Percentiles rank a stretch among this genome's conserved stretches.
Evolutionary conservation across 1,140 invertebrate genomes (phyloP).

Genomic region (Danaus melanippus): DNA sequence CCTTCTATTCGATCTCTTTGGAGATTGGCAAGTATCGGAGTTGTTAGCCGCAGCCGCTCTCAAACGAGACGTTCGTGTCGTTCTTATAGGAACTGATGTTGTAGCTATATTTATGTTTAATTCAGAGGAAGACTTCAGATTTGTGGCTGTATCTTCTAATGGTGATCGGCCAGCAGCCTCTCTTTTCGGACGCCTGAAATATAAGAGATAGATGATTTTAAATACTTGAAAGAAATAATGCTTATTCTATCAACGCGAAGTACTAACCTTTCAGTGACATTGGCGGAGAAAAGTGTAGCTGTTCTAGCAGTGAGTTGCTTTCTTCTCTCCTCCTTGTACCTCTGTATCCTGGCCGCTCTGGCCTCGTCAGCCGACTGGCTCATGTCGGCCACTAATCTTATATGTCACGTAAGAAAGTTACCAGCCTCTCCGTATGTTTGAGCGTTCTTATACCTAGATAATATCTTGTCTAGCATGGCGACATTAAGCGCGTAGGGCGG

Average conservation of each 20-base stretch:
- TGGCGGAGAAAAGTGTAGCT: conserved; percentile 56
- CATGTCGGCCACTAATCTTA: conserved; percentile 38
- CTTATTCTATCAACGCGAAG: conserved; percentile 1
- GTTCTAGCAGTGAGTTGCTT: conserved; percentile 73
- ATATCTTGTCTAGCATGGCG: conserved; percentile 58
- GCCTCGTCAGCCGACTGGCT: conserved; percentile 59
- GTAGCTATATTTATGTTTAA: conserved; percentile 64
- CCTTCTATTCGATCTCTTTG: conserved; percentile 52
- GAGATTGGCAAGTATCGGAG: conserved; percentile 39
- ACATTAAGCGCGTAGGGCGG: conserved; percentile 60
- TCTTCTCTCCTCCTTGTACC: conserved; percentile 78
- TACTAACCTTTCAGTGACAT: conserved; percentile 58
- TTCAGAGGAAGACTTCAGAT: conserved; percentile 63
- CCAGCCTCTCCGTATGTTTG: conserved; percentile 28
- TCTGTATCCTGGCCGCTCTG: conserved; percentile 75
- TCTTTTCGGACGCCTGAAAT: conserved; percentile 59
- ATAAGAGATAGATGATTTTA: not conserved
- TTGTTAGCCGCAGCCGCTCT: conserved; percentile 74
- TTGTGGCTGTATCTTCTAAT: conserved; percentile 42
- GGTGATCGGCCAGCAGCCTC: conserved; percentile 29
- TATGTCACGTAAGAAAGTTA: conserved; percentile 43
- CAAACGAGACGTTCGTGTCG: conserved; percentile 80
- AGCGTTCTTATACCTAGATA: conserved; percentile 37
- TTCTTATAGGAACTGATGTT: conserved; percentile 73
- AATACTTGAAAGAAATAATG: not conserved